phyloP scores from a whole-genome alignment of 2,888 invertebrate species.

The Sarcophaga rosellei region DNA sequence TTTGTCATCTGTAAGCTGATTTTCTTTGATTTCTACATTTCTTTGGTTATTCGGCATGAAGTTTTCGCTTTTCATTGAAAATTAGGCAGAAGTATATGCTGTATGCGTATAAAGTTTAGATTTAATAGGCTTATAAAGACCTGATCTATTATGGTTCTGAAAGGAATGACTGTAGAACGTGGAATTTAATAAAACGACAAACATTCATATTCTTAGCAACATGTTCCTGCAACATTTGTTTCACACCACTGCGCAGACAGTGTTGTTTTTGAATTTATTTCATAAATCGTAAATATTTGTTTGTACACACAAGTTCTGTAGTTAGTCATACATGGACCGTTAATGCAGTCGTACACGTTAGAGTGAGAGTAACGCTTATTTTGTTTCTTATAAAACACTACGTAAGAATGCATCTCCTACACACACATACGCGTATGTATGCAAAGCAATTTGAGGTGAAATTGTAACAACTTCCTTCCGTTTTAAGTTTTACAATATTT shows the following conservation, averaged over 20 bases:
- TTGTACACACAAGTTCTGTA: constrained; percentile 8
- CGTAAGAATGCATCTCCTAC: not conserved
- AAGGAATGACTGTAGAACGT: too few species aligned
- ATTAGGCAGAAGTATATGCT: not conserved
- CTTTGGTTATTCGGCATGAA: not conserved
- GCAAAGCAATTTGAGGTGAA: constrained; percentile 34
- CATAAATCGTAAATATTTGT: not conserved
- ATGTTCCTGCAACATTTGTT: constrained; percentile 48
- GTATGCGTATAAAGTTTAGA: too few species aligned
- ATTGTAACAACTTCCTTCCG: constrained; percentile 48
- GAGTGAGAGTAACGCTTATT: constrained; percentile 16
- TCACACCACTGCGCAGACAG: constrained; percentile 12
- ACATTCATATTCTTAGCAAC: constrained; percentile 8
- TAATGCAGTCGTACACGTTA: constrained; percentile 43
- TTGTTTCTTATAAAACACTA: not conserved
- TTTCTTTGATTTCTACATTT: not conserved
- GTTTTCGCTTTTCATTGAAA: not conserved
- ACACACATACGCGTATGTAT: not conserved
- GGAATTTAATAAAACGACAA: too few species aligned
- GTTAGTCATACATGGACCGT: constrained; percentile 51
- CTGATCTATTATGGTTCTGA: not conserved
- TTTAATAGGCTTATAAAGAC: constrained; percentile 11
- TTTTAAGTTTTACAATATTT: not conserved
- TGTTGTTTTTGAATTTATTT: constrained; percentile 4
- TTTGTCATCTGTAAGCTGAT: constrained; percentile 26